Evolutionary conservation across 2,797 vertebrate species (phyloP), one percentile per base, ranked within the genome.

Genomic region (Thamnophis elegans): DNA sequence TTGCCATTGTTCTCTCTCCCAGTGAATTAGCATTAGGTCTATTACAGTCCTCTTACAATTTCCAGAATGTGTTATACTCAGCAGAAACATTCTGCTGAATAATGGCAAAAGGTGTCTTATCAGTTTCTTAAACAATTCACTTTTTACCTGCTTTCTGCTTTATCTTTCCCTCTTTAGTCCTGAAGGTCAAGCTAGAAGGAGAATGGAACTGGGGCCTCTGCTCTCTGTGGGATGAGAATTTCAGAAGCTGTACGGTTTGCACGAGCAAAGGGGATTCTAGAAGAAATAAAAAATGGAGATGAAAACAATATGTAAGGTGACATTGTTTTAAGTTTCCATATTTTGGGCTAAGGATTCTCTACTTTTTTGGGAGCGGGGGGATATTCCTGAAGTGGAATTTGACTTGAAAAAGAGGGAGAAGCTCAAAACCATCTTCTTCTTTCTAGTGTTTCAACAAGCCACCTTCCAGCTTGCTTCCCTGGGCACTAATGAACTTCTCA

Each of bases 41-140:
- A 89, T 92, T 92, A 91, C 87, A 13, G 62, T 86, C 89, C 89
- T 85, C 86, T 94, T 92, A 92, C 85, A 56, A 90, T 85, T 93
- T 92, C 91, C 59, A 93, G 56, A 85, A 92, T 93, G 88, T 90
- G 91, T 92, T 88, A 89, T 32, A 65, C 59, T 92, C 93, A 94
- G 93, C 91, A 92, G 89, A 92, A 94, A 92, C 73, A 89, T 53
- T 92, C 73, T 91, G 91, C 91, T 92, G 91, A 91, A 94, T 94
- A 92, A 94, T 85, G 89, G 73, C 86, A 92, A 94, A 94, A 92
- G 85, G 85, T 92, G 92, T 92, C 93, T 94, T 94, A 92, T 94
- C 93, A 53, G 58, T 93, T 73, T 92, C 53, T 89, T 91, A 54
- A 91, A 90, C 73, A 92, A 91, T 91, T 92, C 73, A 25, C 89